phyloP scores from a whole-genome alignment of 1,140 invertebrate genomes.

The Proctacanthus coquilletti region DNA sequence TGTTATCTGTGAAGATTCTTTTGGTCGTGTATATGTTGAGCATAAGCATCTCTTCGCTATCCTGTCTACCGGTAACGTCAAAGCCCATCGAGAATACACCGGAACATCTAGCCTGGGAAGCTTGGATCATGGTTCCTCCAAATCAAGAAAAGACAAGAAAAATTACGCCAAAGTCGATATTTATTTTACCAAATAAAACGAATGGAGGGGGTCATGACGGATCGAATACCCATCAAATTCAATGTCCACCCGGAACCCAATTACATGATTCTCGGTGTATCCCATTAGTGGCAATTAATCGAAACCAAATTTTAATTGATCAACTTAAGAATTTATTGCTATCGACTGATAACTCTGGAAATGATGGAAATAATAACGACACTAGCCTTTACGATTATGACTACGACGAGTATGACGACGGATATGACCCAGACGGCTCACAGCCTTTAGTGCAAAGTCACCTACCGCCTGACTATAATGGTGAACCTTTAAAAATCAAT shows the following conservation, averaged over 20 bases:
- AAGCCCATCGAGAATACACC: slow-evolving; percentile 25
- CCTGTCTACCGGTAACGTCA: slow-evolving; percentile 26
- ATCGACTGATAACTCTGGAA: not conserved
- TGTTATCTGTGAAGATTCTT: too few relatives aligned
- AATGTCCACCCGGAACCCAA: slow-evolving; percentile 9
- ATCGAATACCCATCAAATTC: not conserved
- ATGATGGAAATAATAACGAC: slow-evolving; percentile 4
- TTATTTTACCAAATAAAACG: slow-evolving; percentile 16
- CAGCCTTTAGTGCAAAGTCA: slow-evolving; percentile 7
- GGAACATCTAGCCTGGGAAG: slow-evolving; percentile 25
- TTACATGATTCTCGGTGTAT: slow-evolving; percentile 19
- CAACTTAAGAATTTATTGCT: not conserved
- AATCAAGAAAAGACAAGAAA: slow-evolving; percentile 21
- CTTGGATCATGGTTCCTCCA: slow-evolving; percentile 19
- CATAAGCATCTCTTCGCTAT: too few relatives aligned
- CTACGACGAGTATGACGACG: slow-evolving; percentile 5
- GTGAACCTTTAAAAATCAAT: slow-evolving; percentile 26
- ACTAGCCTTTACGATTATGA: slow-evolving; percentile 7
- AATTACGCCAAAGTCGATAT: slow-evolving; percentile 27
- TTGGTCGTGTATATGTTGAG: too few relatives aligned
- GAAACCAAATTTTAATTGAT: slow-evolving; percentile 11
- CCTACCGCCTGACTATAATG: slow-evolving; percentile 4
- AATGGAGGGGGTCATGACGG: slow-evolving; percentile 7
- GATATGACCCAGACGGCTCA: not conserved
- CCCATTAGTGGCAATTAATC: slow-evolving; percentile 18